phyloP scores from a whole-genome alignment of 2,888 invertebrate species.

The Smittia sp. region DNA sequence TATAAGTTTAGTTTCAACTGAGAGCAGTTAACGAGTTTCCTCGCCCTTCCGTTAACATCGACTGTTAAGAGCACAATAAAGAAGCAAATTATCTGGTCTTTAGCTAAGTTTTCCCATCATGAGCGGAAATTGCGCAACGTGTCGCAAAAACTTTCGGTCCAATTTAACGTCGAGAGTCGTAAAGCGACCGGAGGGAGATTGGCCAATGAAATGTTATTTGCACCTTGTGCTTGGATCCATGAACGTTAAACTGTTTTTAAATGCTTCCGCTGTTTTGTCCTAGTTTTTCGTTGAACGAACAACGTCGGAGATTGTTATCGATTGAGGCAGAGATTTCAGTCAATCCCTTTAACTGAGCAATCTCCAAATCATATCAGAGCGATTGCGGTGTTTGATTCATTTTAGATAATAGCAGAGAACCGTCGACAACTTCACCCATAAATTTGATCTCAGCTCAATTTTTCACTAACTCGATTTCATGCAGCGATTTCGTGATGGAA shows the following conservation, averaged over 20 bases:
- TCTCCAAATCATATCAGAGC: background rate
- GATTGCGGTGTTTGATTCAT: conserved; percentile 8
- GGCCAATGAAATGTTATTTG: background rate
- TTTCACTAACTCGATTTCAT: too few species aligned
- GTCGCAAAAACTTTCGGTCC: background rate
- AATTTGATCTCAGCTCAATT: conserved; percentile 1
- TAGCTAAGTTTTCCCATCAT: background rate
- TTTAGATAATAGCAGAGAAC: background rate
- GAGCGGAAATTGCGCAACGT: background rate
- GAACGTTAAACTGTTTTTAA: background rate
- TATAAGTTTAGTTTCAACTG: too few species aligned
- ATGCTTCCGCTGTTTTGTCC: background rate
- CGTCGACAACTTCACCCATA: background rate
- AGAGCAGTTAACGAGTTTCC: too few species aligned
- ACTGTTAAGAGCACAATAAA: too few species aligned
- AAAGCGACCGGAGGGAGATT: background rate
- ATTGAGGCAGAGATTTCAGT: background rate
- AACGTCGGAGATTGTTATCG: too few species aligned
- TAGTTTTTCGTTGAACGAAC: background rate
- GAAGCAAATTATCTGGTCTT: background rate
- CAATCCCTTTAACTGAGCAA: background rate
- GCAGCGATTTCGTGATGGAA: too few species aligned
- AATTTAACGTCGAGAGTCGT: background rate
- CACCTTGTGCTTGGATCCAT: background rate
- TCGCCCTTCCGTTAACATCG: too few species aligned